Evolutionary conservation across 2,888 invertebrate species (phyloP), one percentile per base, ranked within the genome.

Genomic region (Phorcus lineatus): DNA sequence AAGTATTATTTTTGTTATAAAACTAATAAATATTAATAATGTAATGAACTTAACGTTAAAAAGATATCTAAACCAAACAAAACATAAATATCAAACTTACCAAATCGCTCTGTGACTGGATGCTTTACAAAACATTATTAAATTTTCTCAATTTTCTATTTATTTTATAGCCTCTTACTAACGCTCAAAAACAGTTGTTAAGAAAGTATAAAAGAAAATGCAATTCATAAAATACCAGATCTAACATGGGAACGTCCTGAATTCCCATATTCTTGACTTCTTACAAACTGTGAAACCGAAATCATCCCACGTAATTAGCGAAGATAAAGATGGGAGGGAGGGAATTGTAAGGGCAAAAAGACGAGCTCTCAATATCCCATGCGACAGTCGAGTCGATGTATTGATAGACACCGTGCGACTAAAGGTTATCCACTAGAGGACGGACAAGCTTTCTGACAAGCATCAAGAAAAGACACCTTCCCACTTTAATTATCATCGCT

Each of bases 401-500:
- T 67, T 31, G 47, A 24, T 36, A 70, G 36, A 19, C 31, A 31
- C 36, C 11, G 19, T 19, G 28, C 28, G 24, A 24, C 24, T 62
- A 24, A 62, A 28, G 28, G 62, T 16, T 28, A 9, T 24, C 22
- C 62, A 24, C 24, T 16, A 17, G 19, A n/a, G 36, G 40, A 70
- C n/a, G 36, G 67, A 70, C 70, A 36, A 70, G 70, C 36, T 70
- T 31, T 36, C 70, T 36, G 70, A 70, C 62, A 24, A 24, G 24
- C 16, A 62, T 0, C 62, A 62, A 28, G 36, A 19, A n/a, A 70
- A 17, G 19, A 70, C 70, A 70, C 70, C 70, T 70, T 19, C 36
- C 70, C 70, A 36, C 36, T n/a, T 36, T 24, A 70, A 40, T 70
- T 70, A 40, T 70, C 70, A 70, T 36, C 70, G 70, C 70, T 70